Base-by-base conservation (phyloP, 2,113 vertebrate species). In the Pampusana beccarii region DNA sequence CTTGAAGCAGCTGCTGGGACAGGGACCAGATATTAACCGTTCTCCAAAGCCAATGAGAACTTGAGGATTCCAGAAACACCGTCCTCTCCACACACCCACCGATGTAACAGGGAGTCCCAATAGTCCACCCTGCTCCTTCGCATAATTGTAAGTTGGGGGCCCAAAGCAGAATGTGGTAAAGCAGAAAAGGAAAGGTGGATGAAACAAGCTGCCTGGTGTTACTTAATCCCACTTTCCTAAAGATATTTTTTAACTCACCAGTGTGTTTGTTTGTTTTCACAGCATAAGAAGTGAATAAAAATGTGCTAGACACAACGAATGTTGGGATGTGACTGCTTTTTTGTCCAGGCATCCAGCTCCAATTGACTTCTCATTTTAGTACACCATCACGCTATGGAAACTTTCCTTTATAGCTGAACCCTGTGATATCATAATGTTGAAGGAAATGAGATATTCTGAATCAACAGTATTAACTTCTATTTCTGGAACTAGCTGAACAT, bases 71-170 rank as follows among this genome's bases (percentile, higher is more conserved):
- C 56, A 65, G 21, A 69, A 73, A n/a, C 8, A 7, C 4, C 10
- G 2, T 34, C 36, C 36, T 53, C 21, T 42, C 33, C 26, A 38
- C 46, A 18, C 0, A 2, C 15, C 19, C 3, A 3, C 28, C 2
- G 5, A 46, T 7, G 40, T 10, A 36, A 20, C 16, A 44, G 57
- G 21, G 40, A 36, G 17, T 11, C 8, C 31, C 9, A 5, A 15
- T 3, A 7, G 16, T 53, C 40, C 3, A 54, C 53, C 26, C 24
- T 28, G 1, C 13, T 66, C 18, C 38, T 20, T 34, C n/a, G 46
- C 0, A 2, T 26, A 3, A 0, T 6, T 38, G 17, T 8, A 56
- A 38, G 12, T 72, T 16, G 31, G 6, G 16, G 15, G 2, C 38
- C 23, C 8, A 20, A 36, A 40, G 26, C 18, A 87, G 69, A 53